Evolutionary conservation across 23 tunicate genomes (phyloP), one percentile per base, ranked within the genome.

Genomic region (Ascidia mentula): DNA sequence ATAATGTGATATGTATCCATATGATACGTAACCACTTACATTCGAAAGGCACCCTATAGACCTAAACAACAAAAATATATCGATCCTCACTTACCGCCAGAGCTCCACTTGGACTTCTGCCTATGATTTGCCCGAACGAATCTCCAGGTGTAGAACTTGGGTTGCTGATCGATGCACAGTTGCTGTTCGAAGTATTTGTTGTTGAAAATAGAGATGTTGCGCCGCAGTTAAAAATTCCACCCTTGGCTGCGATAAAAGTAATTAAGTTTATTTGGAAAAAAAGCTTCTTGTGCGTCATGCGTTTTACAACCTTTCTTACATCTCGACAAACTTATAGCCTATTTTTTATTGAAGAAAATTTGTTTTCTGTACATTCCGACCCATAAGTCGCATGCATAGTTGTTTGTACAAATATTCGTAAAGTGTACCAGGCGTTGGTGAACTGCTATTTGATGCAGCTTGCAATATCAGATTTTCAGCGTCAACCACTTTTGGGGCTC

Each of bases 121-220:
- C 77, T 5, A 80, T 26, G 32, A 46, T 37, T 31, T 32, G 65
- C 8, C 84, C 84, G 34, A 80, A 38, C 15, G 38, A 42, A 71
- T 71, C 77, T 39, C 84, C 84, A 35, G 84, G 84, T 33, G 70
- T 6, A 4, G 69, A 30, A 22, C 32, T 32, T 1, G 61, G 84
- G 15, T 73, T 45, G 30, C 45, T 39, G 28, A 80, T 80, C 6
- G 84, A 80, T 8, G 60, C 0, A 32, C 84, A 80, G 6, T 17
- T 32, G 24, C 65, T 9, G 7, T 28, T 9, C 22, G 65, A 53
- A 28, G 65, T 53, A n/a, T n/a, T n/a, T 9, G 65, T 9, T 6
- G 22, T 6, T 3, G 4, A 26, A 53, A 53, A 53, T 20, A 53
- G 12, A 3, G 65, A 9, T 9, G 7, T 53, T 15, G 15, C 12